phyloP scores from a whole-genome alignment of 2,113 vertebrate species.

The Oreochromis niloticus region DNA sequence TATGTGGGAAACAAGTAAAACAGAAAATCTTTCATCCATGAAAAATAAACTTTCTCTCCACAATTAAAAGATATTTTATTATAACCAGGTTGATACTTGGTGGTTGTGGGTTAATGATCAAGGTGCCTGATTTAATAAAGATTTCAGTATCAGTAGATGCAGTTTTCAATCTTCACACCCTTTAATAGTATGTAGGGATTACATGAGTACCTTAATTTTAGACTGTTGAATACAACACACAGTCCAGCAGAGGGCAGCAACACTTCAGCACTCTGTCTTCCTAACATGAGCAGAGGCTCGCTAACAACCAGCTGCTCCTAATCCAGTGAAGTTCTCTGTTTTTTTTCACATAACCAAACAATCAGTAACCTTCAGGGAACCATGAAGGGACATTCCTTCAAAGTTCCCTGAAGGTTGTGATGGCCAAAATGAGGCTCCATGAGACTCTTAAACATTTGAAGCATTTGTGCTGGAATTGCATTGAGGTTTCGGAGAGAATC shows the following conservation, averaged over 20 bases:
- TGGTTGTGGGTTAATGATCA: not conserved
- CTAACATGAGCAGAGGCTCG: not conserved
- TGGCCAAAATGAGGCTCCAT: no score
- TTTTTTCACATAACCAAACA: no score
- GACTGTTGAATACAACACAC: not conserved
- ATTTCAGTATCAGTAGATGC: accelerated
- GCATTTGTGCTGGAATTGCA: no score
- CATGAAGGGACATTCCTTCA: no score
- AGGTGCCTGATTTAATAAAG: not conserved
- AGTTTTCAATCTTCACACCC: not conserved
- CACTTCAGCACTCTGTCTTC: not conserved
- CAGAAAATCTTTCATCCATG: not conserved
- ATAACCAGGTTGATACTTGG: not conserved
- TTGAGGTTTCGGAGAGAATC: no score
- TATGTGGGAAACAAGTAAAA: not conserved
- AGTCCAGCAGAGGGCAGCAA: not conserved
- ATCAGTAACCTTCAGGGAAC: no score
- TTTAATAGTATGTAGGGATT: not conserved
- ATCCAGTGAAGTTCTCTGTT: no score
- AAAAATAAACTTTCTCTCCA: not conserved
- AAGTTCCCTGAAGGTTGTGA: no score
- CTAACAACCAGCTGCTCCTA: no score
- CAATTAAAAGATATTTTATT: accelerated
- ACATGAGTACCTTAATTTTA: not conserved
- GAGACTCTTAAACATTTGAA: no score